Evolutionary conservation across 2,113 vertebrate species (phyloP), one percentile per base, ranked within the genome.

Genomic region (Pogona vitticeps): DNA sequence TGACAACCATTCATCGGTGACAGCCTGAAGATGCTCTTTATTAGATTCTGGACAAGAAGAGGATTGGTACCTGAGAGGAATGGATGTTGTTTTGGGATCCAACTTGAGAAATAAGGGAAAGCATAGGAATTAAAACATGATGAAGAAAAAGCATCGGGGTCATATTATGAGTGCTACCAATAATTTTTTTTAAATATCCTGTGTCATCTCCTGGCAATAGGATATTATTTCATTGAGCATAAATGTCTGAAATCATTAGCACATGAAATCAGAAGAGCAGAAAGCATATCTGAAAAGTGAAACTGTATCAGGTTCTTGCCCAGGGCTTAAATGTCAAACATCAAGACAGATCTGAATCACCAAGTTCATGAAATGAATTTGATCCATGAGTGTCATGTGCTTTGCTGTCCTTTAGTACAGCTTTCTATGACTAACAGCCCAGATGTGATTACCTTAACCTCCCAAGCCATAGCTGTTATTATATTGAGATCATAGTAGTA

Each of bases 1-100:
- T 83, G 97, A 95, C 38, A 98, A 94, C 94, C 96, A 96, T 89
- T 97, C 97, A 31, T 71, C 95, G 94, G 95, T 92, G 91, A 96
- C 14, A 73, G 94, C 91, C 77, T 94, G 96, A 78, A 97, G 92
- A 85, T 92, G 91, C 80, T 93, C 93, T 95, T 93, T 93, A 68
- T 92, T 93, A 82, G 6, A 92, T 88, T 79, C 88, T 94, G 93
- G 92, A 92, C 90, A 95, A 88, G 93, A 86, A 20, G 93, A 91
- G 71, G 90, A 76, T 89, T 89, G 92, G 88, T 92, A 91, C 81
- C 77, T 92, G 92, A 88, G 72, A 94, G 90, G 94, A 94, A 91
- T 93, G 88, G 92, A 92, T 90, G 93, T 93, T 91, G 89, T 94
- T 90, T 92, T 90, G 88, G 95, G 95, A 94, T 96, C 93, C 91